Evolutionary conservation across 1,140 invertebrate genomes (phyloP).

Genomic region (Akabosia matsudoensis): DNA sequence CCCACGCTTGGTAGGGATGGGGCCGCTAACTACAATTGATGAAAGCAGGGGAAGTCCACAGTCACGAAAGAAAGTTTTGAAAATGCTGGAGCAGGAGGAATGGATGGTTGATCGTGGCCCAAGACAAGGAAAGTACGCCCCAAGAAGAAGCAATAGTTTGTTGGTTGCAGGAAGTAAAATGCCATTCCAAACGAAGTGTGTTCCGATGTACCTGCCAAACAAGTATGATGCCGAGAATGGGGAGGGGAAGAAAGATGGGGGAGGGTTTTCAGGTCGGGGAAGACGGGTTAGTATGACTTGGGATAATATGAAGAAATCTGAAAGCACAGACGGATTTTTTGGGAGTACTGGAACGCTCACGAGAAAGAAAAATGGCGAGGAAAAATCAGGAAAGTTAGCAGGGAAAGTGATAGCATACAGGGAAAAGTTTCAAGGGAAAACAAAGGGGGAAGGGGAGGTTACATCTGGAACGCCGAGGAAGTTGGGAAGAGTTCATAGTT

Average conservation of each 20-base stretch:
- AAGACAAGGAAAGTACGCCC: background rate
- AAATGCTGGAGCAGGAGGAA: background rate
- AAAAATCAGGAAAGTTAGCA: constrained; percentile 51
- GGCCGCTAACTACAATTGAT: constrained; percentile 28
- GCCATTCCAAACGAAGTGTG: background rate
- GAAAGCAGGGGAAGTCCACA: background rate
- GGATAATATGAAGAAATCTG: constrained; percentile 61
- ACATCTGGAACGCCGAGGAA: constrained; percentile 52
- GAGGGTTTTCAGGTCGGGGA: constrained; percentile 61
- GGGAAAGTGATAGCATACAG: background rate
- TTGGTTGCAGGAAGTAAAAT: background rate
- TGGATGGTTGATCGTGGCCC: background rate
- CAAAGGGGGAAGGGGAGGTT: constrained; percentile 55
- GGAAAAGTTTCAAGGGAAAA: constrained; percentile 52
- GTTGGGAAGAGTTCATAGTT: constrained; percentile 59
- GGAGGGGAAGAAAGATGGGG: background rate
- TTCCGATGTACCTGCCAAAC: background rate
- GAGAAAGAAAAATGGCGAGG: constrained; percentile 35
- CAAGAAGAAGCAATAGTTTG: background rate
- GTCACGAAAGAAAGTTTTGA: background rate
- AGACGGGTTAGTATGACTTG: constrained; percentile 62
- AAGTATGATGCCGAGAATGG: background rate
- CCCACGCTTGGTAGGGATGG: constrained; percentile 39
- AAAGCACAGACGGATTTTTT: constrained; percentile 55
- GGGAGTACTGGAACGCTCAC: background rate